These are phyloP conservation scores for Circaetus gallicus DNA, from an alignment of 2,113 vertebrate species.

Conservation along the genomic window DNA sequence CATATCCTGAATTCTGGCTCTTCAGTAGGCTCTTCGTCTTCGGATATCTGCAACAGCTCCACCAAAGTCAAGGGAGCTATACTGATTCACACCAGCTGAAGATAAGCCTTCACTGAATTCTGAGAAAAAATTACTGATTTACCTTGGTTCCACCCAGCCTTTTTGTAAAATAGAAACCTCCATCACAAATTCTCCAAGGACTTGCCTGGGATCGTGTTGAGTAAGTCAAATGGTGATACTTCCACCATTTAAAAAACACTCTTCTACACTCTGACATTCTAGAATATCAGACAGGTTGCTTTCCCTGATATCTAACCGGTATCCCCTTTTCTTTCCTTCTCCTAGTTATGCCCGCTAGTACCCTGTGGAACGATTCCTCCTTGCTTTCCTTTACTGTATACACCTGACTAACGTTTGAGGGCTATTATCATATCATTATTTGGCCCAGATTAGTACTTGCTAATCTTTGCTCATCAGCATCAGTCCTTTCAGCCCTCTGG, in stretches of 20 bases:
- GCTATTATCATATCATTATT: neutral
- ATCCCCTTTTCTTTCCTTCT: neutral
- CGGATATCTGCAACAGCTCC: neutral
- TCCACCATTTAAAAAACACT: neutral
- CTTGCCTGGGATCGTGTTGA: neutral
- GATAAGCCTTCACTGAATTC: neutral
- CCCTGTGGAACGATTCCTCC: neutral
- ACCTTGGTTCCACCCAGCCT: neutral
- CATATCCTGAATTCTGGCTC: neutral
- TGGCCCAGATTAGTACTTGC: neutral
- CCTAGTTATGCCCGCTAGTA: too few relatives aligned
- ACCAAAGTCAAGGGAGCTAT: neutral
- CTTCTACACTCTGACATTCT: neutral
- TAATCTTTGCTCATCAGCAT: neutral
- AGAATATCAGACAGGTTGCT: neutral
- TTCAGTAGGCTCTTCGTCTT: neutral
- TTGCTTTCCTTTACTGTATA: neutral
- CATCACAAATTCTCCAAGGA: neutral
- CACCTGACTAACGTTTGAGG: neutral
- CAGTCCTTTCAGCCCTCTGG: constrained; percentile 18
- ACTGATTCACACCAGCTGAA: neutral
- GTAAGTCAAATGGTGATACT: neutral
- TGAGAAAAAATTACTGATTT: neutral
- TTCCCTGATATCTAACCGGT: neutral
- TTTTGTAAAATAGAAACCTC: neutral